These are phyloP conservation scores for Gobius niger DNA, from an alignment of 2,113 vertebrate species.

Conservation along the genomic window DNA sequence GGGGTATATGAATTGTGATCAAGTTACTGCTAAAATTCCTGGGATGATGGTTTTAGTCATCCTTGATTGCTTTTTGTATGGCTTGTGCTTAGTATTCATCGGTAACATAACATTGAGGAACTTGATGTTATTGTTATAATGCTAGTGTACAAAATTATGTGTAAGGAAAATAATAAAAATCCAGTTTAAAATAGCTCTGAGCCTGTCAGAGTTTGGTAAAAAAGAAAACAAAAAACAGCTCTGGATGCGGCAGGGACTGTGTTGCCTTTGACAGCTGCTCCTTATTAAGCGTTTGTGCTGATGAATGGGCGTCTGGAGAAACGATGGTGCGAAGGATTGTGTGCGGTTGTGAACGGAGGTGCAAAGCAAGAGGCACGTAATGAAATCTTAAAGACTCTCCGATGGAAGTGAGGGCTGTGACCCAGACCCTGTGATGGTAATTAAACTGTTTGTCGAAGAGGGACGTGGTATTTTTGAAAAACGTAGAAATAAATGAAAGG, in stretches of 20 bases:
- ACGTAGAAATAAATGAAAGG: too few species aligned
- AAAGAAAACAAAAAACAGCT: background rate
- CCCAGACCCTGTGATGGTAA: constrained; percentile 73
- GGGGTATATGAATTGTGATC: too few species aligned
- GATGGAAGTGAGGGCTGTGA: constrained; percentile 68
- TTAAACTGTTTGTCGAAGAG: constrained; percentile 69
- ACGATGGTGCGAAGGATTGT: constrained; percentile 68
- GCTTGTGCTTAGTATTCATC: too few species aligned
- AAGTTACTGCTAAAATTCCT: too few species aligned
- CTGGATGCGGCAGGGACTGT: constrained; percentile 30
- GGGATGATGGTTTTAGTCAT: too few species aligned
- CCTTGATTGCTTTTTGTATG: too few species aligned
- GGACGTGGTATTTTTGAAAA: constrained; percentile 33
- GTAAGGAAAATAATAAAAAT: too few species aligned
- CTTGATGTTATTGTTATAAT: too few species aligned
- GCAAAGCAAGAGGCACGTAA: constrained; percentile 74
- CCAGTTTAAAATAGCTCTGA: too few species aligned
- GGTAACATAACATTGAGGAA: too few species aligned
- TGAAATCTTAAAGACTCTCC: constrained; percentile 75
- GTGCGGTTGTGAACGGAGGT: constrained; percentile 58
- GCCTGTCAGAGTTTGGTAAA: too few species aligned
- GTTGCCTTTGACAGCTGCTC: constrained; percentile 52
- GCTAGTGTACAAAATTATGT: too few species aligned
- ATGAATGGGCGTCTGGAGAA: constrained; percentile 69
- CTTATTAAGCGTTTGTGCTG: constrained; percentile 66